phyloP scores from a whole-genome alignment of 2,797 vertebrate genomes.

The Florisuga fusca region DNA sequence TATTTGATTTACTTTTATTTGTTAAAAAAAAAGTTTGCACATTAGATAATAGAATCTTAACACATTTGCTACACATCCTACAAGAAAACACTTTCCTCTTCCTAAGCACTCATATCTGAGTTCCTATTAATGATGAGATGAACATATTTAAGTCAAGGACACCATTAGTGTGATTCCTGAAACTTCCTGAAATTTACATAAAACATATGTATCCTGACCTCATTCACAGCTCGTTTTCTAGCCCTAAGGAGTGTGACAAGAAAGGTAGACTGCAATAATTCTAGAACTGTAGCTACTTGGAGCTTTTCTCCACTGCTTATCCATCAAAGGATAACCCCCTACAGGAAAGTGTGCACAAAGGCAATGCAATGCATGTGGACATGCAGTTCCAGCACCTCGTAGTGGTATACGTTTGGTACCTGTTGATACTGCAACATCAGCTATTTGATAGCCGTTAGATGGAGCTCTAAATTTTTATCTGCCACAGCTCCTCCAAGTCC shows the following conservation, averaged over 20 bases:
- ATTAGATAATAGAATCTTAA: not conserved
- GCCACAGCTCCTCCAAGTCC: not conserved
- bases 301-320: not conserved
- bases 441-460: not conserved
- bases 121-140: not conserved
- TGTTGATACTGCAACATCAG: not conserved
- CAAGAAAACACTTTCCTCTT: not conserved
- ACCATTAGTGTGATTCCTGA: not conserved
- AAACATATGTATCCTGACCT: not conserved
- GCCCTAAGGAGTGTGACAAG: not conserved
- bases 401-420: not conserved
- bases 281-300: not conserved
- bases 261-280: not conserved
- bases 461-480: not conserved
- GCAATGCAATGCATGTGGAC: accelerated
- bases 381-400: not conserved
- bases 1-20: not conserved
- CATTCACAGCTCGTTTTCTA: slow-evolving; percentile 12
- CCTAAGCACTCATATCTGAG: not conserved
- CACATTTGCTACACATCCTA: not conserved
- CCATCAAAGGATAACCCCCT: not conserved
- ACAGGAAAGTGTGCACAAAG: not conserved
- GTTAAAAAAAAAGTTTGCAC: not conserved
- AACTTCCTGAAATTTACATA: not conserved
- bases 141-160: not conserved